phyloP scores from a whole-genome alignment of 2,113 vertebrate species.

The Lichenostomus cassidix region DNA sequence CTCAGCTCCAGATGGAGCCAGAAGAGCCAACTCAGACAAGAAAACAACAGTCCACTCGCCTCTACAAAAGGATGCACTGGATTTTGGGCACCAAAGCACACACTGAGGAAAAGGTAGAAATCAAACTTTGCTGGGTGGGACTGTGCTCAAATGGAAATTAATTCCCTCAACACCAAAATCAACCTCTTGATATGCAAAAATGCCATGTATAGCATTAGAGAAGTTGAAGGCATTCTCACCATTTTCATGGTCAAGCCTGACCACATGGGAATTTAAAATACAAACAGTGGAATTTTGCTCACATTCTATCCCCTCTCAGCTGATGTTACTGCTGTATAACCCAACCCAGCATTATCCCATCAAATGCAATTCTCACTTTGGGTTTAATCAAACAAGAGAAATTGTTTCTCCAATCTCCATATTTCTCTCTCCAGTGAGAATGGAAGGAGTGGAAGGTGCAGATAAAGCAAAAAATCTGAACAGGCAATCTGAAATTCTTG shows the following conservation, averaged over 20 bases:
- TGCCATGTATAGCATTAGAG: background rate
- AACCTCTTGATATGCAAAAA: background rate
- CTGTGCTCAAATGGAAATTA: background rate
- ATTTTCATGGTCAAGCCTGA: background rate
- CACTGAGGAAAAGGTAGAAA: background rate
- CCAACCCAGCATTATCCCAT: background rate
- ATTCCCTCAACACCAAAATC: background rate
- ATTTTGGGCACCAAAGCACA: background rate
- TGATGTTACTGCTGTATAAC: background rate
- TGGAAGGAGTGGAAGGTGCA: background rate
- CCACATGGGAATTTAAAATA: background rate
- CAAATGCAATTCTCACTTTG: background rate
- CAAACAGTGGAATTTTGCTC: background rate
- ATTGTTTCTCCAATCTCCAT: background rate
- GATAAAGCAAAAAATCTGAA: background rate
- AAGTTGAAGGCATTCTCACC: background rate
- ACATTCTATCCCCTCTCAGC: background rate
- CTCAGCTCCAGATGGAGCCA: slow-evolving; percentile 41
- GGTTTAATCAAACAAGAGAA: background rate
- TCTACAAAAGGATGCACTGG: slow-evolving; percentile 9
- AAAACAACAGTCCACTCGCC: slow-evolving; percentile 4
- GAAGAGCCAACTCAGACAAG: slow-evolving; percentile 29
- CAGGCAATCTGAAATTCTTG: background rate
- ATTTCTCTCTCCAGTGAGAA: background rate
- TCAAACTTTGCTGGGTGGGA: background rate